These are phyloP conservation scores for Platyscapa corneri DNA, from an alignment of 1,140 invertebrate genomes.

Conservation along the genomic window DNA sequence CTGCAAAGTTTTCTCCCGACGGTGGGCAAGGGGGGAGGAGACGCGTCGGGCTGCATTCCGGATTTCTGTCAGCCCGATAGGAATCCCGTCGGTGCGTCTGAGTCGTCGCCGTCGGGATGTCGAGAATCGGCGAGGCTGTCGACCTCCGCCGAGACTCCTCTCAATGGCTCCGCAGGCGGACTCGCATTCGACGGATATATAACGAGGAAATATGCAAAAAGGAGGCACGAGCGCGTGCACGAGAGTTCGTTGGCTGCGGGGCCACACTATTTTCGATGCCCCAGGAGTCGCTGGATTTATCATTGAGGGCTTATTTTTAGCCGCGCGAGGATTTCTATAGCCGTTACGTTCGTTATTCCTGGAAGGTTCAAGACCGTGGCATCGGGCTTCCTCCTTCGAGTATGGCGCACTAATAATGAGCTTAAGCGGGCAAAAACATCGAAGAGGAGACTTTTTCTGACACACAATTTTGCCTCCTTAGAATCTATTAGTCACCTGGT, in stretches of 20 bases:
- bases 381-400: background rate
- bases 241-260: slow-evolving; percentile 41
- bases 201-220: slow-evolving; percentile 43
- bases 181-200: slow-evolving; percentile 2
- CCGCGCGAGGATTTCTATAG: background rate
- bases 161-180: background rate
- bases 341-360: background rate
- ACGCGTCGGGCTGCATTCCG: background rate
- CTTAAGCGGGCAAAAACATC: slow-evolving; percentile 4
- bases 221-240: background rate
- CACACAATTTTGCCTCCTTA: background rate
- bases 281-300: slow-evolving; percentile 34
- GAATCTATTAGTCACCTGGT: background rate
- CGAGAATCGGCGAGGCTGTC: slow-evolving; percentile 27
- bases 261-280: slow-evolving; percentile 39
- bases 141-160: background rate
- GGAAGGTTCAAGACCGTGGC: background rate
- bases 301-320: slow-evolving; percentile 46
- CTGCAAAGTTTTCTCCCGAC: background rate
- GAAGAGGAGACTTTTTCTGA: background rate
- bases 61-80: background rate
- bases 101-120: background rate
- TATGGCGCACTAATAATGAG: background rate
- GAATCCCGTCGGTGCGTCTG: background rate
- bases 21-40: background rate